Conservation (phyloP, 1,140 invertebrate genomes). For the Drosophila kanapiae region DNA sequence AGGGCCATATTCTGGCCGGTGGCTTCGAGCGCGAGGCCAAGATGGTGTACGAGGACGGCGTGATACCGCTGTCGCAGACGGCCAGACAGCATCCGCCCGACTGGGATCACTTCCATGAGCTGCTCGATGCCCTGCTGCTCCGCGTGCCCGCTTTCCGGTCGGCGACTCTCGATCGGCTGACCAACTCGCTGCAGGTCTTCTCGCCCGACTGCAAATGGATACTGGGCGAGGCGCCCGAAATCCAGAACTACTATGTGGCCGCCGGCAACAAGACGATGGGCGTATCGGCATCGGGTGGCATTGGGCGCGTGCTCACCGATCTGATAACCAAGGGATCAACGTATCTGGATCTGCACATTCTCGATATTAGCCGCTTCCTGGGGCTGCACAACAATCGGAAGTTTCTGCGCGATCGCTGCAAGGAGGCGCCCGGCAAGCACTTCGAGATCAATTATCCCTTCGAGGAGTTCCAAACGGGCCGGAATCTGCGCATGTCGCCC, state of each 20-base stretch:
- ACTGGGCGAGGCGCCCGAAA: conserved; percentile 96
- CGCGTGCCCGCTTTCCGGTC: conserved; percentile 92
- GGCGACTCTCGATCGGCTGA: conserved; percentile 91
- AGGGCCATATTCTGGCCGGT: conserved; percentile 91
- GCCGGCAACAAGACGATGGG: conserved; percentile 98
- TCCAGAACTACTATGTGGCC: conserved; percentile 97
- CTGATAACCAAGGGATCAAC: conserved; percentile 94
- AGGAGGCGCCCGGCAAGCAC: conserved; percentile 96
- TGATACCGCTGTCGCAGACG: conserved; percentile 86
- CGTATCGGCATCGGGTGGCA: conserved; percentile 96
- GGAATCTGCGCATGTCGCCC: conserved; percentile 97
- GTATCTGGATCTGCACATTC: conserved; percentile 94
- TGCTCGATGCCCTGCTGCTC: conserved; percentile 94
- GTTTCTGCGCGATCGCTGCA: conserved; percentile 96
- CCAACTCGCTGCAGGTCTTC: conserved; percentile 96
- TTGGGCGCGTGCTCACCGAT: conserved; percentile 96
- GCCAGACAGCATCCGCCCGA: conserved; percentile 91
- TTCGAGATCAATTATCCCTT: conserved; percentile 94
- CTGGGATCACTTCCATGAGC: conserved; percentile 98
- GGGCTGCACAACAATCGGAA: conserved; percentile 98
- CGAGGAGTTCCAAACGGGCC: conserved; percentile 93
- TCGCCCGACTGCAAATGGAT: conserved; percentile 97
- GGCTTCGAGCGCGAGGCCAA: conserved; percentile 96
- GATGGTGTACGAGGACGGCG: conserved; percentile 94
- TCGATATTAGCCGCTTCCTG: conserved; percentile 97